Percentiles rank a stretch among this genome's conserved stretches.
These are phyloP conservation scores for Cistogaster globosa DNA, from an alignment of 2,888 invertebrate genomes.

Conservation along the genomic window DNA sequence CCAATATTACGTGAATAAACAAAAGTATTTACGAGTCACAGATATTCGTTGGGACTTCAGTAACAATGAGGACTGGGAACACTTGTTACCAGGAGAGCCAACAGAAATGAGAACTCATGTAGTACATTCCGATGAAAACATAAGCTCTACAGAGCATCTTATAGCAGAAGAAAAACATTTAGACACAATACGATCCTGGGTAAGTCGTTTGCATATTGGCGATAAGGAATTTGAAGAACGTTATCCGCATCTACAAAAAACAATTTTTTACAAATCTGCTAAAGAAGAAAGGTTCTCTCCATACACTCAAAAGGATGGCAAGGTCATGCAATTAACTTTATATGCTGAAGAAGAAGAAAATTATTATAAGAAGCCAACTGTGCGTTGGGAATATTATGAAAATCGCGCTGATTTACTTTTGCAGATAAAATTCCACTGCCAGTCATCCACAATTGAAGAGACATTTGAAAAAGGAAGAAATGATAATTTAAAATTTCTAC, in stretches of 20 bases:
- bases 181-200: slow-evolving; percentile 91
- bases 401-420: slow-evolving; percentile 87
- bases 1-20: slow-evolving; percentile 92
- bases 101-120: slow-evolving; percentile 81
- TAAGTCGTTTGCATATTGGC: slow-evolving; percentile 86
- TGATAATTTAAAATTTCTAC: slow-evolving; percentile 86
- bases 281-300: slow-evolving; percentile 91
- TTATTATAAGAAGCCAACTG: slow-evolving; percentile 78
- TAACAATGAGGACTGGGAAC: slow-evolving; percentile 88
- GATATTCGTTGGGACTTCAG: slow-evolving; percentile 86
- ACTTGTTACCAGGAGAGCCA: slow-evolving; percentile 89
- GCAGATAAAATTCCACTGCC: slow-evolving; percentile 84
- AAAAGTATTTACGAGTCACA: slow-evolving; percentile 84
- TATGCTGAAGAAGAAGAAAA: slow-evolving; percentile 76
- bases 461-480: slow-evolving; percentile 87
- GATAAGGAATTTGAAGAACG: slow-evolving; percentile 86
- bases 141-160: slow-evolving; percentile 82
- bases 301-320: slow-evolving; percentile 89
- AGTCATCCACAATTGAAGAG: slow-evolving; percentile 85
- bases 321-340: slow-evolving; percentile 77
- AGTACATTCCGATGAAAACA: slow-evolving; percentile 83
- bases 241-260: slow-evolving; percentile 89
- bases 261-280: slow-evolving; percentile 88
- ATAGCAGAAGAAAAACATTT: slow-evolving; percentile 87
- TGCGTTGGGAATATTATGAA: slow-evolving; percentile 86